These are phyloP conservation scores for Lucilia cuprina DNA, from an alignment of 1,140 invertebrate species.

Conservation along the genomic window DNA sequence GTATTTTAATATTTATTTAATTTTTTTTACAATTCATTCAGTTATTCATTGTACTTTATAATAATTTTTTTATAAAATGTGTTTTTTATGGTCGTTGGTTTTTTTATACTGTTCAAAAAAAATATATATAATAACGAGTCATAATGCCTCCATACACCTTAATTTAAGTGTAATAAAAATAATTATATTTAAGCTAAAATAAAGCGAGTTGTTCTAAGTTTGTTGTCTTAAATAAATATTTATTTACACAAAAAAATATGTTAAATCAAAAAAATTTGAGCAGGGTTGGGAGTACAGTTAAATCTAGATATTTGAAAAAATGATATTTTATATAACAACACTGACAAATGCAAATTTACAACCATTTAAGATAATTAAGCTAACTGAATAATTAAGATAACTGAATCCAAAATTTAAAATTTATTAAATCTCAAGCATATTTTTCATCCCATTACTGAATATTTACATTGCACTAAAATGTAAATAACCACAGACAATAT, in stretches of 20 bases:
- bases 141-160: background rate
- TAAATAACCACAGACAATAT: too few relatives aligned
- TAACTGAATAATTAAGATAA: too few relatives aligned
- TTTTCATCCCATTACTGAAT: too few relatives aligned
- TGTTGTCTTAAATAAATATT: background rate
- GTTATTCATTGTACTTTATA: background rate
- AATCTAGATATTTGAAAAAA: too few relatives aligned
- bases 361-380: too few relatives aligned
- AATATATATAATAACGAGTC: background rate
- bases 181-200: slow-evolving; percentile 1
- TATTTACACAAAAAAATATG: background rate
- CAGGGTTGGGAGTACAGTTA: too few relatives aligned
- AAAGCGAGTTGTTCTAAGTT: background rate
- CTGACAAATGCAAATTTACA: too few relatives aligned
- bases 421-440: too few relatives aligned
- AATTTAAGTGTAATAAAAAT: background rate
- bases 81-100: background rate
- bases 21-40: background rate
- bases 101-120: background rate
- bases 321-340: too few relatives aligned
- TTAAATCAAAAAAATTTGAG: too few relatives aligned
- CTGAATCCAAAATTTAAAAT: too few relatives aligned
- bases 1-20: background rate
- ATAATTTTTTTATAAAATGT: background rate
- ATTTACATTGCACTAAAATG: too few relatives aligned